Evolutionary conservation across 1,140 invertebrate species (phyloP).

Genomic region (Lasioglossum albipes): DNA sequence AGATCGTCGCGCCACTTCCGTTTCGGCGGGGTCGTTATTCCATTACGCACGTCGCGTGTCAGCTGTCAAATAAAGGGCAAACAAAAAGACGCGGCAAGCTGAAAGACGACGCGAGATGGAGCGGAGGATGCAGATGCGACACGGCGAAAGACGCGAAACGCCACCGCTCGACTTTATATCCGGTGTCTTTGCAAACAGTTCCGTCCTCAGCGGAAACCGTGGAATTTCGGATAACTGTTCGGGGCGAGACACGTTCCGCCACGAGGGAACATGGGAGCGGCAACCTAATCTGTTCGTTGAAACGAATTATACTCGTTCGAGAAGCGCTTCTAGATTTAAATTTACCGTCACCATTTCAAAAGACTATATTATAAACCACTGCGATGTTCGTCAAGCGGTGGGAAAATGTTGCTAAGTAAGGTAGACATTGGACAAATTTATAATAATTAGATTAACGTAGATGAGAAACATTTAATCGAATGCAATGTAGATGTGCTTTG

Average conservation of each 20-base stretch:
- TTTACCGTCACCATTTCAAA: too few species aligned
- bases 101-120: conserved; percentile 17
- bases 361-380: too few species aligned
- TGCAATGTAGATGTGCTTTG: too few species aligned
- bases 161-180: conserved; percentile 5
- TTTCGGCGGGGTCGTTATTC: conserved; percentile 55
- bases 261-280: not conserved
- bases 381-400: too few species aligned
- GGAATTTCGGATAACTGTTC: not conserved
- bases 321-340: too few species aligned
- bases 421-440: too few species aligned
- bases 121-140: conserved; percentile 19
- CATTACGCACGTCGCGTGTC: conserved; percentile 63
- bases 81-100: conserved; percentile 39
- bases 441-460: too few species aligned
- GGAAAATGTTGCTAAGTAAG: too few species aligned
- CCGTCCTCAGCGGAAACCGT: not conserved
- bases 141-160: not conserved
- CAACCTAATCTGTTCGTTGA: not conserved
- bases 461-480: too few species aligned
- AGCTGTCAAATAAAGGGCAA: conserved; percentile 61
- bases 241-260: not conserved
- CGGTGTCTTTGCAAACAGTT: conserved; percentile 7
- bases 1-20: conserved; percentile 58
- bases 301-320: not conserved